These are phyloP conservation scores for Clavelina lepadiformis DNA, from an alignment of 23 tunicate genomes.

Conservation along the genomic window DNA sequence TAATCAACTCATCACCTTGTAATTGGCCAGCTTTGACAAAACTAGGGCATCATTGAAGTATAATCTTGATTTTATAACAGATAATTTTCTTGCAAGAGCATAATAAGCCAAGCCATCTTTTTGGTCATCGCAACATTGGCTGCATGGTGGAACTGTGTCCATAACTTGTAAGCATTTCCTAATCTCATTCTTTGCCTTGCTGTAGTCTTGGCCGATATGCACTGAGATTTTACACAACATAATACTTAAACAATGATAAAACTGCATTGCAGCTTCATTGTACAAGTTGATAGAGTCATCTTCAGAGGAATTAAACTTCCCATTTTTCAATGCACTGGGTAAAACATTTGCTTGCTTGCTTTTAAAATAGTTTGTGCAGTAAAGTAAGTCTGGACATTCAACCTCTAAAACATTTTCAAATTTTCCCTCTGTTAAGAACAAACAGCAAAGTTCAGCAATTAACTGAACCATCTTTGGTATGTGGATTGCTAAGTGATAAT, in stretches of 20 bases:
- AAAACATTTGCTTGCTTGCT: not conserved
- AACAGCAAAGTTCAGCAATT: no score
- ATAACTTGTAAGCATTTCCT: slow-evolving; percentile 1
- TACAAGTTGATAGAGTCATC: not conserved
- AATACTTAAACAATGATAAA: not conserved
- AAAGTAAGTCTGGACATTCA: not conserved
- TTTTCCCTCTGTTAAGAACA: no score
- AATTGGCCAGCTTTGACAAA: not conserved
- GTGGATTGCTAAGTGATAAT: no score
- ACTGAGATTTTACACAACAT: not conserved
- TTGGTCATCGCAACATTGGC: not conserved
- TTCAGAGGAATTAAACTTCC: not conserved
- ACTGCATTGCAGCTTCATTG: not conserved
- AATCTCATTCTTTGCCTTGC: not conserved
- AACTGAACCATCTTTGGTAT: no score
- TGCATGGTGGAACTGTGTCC: not conserved
- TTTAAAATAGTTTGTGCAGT: not conserved
- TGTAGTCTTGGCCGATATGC: not conserved
- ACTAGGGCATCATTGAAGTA: slow-evolving; percentile 15
- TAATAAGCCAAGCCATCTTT: not conserved
- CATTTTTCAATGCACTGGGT: not conserved
- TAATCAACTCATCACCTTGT: no score
- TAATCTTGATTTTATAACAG: not conserved
- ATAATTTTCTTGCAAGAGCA: not conserved
- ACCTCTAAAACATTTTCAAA: no score